These are phyloP conservation scores for Meteorus cinctellus DNA, from an alignment of 2,888 invertebrate genomes.

Conservation along the genomic window DNA sequence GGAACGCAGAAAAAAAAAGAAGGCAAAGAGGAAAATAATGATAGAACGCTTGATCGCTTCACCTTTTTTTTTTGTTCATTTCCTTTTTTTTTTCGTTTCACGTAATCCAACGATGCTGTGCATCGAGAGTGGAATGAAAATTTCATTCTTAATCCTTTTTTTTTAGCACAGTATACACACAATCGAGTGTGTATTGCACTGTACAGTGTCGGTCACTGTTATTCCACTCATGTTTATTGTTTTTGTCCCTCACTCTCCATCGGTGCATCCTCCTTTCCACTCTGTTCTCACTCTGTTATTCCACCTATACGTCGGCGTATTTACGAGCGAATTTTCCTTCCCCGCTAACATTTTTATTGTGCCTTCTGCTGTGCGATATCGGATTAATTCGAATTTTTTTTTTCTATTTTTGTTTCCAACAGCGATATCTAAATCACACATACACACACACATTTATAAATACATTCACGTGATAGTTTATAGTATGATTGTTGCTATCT, in stretches of 20 bases:
- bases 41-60: conserved; percentile 22
- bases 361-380: conserved; percentile 3
- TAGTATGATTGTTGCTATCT: background rate
- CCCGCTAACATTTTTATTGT: background rate
- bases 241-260: background rate
- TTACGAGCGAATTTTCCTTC: background rate
- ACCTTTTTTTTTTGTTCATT: conserved; percentile 10
- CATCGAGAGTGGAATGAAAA: conserved; percentile 18
- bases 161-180: conserved; percentile 2
- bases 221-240: conserved; percentile 20
- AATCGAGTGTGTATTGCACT: background rate
- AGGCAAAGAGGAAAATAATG: background rate
- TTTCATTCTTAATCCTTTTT: conserved; percentile 21
- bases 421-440: conserved; percentile 1
- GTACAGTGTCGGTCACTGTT: conserved; percentile 6
- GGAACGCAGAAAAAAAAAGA: conserved; percentile 1
- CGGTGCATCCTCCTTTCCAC: background rate
- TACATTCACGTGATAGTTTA: background rate
- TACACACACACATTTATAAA: background rate
- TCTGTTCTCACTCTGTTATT: background rate
- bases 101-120: conserved; percentile 13
- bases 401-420: background rate
- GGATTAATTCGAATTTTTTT: background rate
- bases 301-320: background rate
- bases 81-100: too few species aligned